These are phyloP conservation scores for Falcunculus frontatus DNA, from an alignment of 2,113 vertebrate species.

Conservation along the genomic window DNA sequence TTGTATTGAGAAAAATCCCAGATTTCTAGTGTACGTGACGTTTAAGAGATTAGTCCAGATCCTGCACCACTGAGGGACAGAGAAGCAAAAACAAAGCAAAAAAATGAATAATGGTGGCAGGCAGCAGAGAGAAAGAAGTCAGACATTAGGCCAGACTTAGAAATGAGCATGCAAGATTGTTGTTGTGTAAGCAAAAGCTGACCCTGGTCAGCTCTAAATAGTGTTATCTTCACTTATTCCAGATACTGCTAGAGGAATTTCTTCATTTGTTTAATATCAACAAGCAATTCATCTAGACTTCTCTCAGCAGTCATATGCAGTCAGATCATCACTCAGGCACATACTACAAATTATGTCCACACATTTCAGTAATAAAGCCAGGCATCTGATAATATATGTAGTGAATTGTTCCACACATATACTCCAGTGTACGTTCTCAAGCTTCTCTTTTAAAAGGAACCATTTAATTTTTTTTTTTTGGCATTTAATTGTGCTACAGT, in stretches of 20 bases:
- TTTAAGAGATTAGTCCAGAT: neutral
- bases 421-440: neutral
- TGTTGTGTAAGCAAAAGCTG: neutral
- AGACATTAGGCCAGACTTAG: neutral
- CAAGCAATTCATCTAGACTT: constrained; percentile 31
- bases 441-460: neutral
- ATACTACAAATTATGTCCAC: neutral
- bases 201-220: neutral
- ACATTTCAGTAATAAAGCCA: neutral
- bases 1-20: neutral
- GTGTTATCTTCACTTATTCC: neutral
- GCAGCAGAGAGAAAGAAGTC: neutral
- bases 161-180: neutral
- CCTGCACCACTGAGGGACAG: neutral
- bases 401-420: neutral
- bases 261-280: constrained; percentile 52
- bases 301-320: neutral
- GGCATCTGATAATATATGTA: neutral
- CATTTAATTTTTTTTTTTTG: neutral
- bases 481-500: neutral
- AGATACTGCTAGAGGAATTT: constrained; percentile 26
- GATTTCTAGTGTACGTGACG: neutral
- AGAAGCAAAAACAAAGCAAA: neutral
- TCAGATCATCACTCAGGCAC: neutral
- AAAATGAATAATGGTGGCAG: neutral